Evolutionary conservation across 2,797 vertebrate genomes (phyloP), one percentile per base, ranked within the genome.

Genomic region (Dermochelys coriacea): DNA sequence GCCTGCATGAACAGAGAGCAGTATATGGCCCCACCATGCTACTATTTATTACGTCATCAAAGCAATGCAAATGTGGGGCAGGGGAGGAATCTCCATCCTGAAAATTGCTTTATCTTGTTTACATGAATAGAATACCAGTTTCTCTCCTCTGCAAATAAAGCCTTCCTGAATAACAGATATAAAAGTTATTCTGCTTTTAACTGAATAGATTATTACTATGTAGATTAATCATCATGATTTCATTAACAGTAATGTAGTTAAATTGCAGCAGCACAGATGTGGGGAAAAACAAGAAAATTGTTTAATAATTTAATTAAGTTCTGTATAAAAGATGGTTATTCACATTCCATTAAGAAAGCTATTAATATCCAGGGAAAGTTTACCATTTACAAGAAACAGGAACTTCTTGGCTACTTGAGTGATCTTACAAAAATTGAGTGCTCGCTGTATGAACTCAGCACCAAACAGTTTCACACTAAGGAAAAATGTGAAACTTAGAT

Each of bases 1-100:
- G 50, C n/a, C 79, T 85, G 6, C 3, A 61, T 8, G 6, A 15
- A 41, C 47, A 71, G 37, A 81, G 6, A 15, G 3, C 11, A 12
- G 1, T 59, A 84, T 61, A 74, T 86, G 83, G 80, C 82, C 64
- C 5, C 79, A 86, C 27, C 61, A 82, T 34, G 88, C 74, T 55
- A 77, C 45, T 88, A 82, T 88, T 94, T 90, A 85, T 90, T 80
- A 91, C 93, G 77, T 59, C 21, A 87, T 50, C 81, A 77, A 90
- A 81, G 34, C 79, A 84, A 85, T 12, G 86, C 27, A 94, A 91
- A 85, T 82, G 8, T 23, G 71, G 89, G 95, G 14, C 10, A 55
- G 25, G 31, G 61, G 92, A 87, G 50, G 87, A 82, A 37, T 5
- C 29, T 87, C 2, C 1, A 1, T 81, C 93, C 18, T 68, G 82